phyloP scores from a whole-genome alignment of 2,113 vertebrate species.

The Elephantulus edwardii region DNA sequence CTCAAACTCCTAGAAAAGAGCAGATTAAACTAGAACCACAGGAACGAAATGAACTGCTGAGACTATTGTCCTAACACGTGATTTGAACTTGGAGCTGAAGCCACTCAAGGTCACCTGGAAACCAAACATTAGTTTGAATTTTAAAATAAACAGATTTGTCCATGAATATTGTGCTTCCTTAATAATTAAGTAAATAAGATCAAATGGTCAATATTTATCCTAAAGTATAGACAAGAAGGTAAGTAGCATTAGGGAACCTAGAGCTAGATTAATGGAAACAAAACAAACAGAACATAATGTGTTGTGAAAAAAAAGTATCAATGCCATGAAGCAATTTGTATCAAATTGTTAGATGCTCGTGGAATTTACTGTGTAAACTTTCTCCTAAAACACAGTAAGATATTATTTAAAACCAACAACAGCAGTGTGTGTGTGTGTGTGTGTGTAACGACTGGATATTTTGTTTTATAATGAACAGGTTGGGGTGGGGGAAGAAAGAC shows the following conservation, averaged over 20 bases:
- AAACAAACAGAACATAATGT: background rate
- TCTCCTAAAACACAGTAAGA: background rate
- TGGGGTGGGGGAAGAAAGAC: no score
- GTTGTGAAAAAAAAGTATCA: background rate
- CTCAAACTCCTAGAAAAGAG: background rate
- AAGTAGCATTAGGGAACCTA: background rate
- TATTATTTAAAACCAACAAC: background rate
- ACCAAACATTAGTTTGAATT: background rate
- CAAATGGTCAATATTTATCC: background rate
- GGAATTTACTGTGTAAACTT: background rate
- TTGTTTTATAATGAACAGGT: background rate
- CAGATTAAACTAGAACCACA: background rate
- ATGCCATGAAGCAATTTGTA: background rate
- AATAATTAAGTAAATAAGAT: background rate
- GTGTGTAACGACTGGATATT: accelerated
- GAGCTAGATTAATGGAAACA: background rate
- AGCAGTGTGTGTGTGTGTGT: accelerated
- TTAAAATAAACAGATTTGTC: background rate
- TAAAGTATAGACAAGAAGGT: background rate
- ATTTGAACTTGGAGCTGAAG: background rate
- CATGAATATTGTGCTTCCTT: background rate
- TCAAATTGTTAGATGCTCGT: background rate
- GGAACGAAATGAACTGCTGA: background rate
- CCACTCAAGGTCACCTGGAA: background rate
- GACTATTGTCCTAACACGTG: background rate